phyloP scores from a whole-genome alignment of 2,797 vertebrate genomes.

The Halcyon chelicuti region DNA sequence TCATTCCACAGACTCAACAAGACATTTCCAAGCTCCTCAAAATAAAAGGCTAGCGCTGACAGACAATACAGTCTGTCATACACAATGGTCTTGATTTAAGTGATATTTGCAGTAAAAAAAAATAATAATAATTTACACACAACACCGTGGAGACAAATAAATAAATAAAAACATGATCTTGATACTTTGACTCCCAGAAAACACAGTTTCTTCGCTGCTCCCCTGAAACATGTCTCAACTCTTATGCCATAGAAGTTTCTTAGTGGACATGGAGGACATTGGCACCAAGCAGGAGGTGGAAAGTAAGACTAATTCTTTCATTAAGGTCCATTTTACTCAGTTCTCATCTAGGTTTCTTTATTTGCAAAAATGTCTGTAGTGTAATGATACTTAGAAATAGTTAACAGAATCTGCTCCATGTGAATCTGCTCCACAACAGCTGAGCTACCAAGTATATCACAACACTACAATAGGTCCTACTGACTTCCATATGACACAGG shows the following conservation, averaged over 20 bases:
- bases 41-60: not conserved
- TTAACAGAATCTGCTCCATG: not conserved
- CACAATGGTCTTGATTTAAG: fast-evolving
- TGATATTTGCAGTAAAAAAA: not conserved
- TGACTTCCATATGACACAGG: not conserved
- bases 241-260: not conserved
- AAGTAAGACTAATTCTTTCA: not conserved
- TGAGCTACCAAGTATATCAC: not conserved
- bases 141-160: not conserved
- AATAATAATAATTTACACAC: fast-evolving
- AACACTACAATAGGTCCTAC: not conserved
- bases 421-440: fast-evolving
- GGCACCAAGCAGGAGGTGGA: not conserved
- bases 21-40: not conserved
- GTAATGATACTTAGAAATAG: not conserved
- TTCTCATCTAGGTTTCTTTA: not conserved
- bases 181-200: not conserved
- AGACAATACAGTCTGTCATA: not conserved
- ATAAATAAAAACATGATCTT: not conserved
- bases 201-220: not conserved
- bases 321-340: not conserved
- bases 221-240: not conserved
- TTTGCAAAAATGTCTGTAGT: fast-evolving
- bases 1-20: not conserved
- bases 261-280: fast-evolving